Evolutionary conservation across 2,797 vertebrate genomes (phyloP), one percentile per base, ranked within the genome.

Genomic region (Clamator glandarius): DNA sequence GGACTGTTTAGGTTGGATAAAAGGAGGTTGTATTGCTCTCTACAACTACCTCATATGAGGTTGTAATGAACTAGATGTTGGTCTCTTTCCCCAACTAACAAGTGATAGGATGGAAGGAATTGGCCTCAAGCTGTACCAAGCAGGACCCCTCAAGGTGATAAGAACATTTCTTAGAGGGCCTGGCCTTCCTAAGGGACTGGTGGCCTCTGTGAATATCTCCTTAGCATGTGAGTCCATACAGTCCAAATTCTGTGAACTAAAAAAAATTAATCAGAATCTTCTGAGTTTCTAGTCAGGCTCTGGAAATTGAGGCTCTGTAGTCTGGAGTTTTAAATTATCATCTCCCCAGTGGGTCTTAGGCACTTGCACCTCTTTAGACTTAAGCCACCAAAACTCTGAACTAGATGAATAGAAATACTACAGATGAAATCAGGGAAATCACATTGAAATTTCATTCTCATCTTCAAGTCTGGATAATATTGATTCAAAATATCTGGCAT

Each of bases 161-260:
- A 84, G 73, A 61, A 58, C 21, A 62, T 13, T 17, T 6, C 26
- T 72, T 17, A n/a, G 6, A 79, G 19, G 17, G 1, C 3, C 21
- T 75, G 51, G 15, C 3, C 4, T 66, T 42, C 23, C 10, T 6
- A 41, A 13, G 1, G 48, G 11, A 39, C 7, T 9, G 9, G 19
- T 35, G 26, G 20, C 7, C 20, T 76, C 25, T 35, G 21, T 39
- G 46, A 54, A 54, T 66, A 8, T 2, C 5, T 84, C 5, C 6
- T 72, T 3, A 7, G 1, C 0, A 0, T 7, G 6, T 31, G 24
- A 76, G 16, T 25, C 20, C 10, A 29, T 4, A 39, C 2, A 13
- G 29, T 48, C 19, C 21, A 84, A 87, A 58, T 41, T 42, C 15
- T 55, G 17, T 20, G 42, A 72, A n/a, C 4, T 21, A 23, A 88